A percentile compares a stretch with the other conserved stretches of the same genome.
Evolutionary conservation across 2,888 invertebrate genomes (phyloP).

Genomic region (Lacanobia wlatinum): DNA sequence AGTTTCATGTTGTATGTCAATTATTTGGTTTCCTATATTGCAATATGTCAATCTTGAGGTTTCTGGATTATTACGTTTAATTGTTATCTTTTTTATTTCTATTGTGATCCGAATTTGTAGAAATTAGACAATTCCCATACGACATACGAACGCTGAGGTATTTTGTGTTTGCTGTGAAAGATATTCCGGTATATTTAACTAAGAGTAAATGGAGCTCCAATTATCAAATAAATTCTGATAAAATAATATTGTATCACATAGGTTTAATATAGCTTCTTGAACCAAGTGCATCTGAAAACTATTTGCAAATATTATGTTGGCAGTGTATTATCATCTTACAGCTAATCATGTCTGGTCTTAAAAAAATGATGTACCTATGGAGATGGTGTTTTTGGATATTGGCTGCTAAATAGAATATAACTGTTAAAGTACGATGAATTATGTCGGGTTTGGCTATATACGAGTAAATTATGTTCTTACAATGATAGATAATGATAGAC

Average conservation of each 20-base stretch:
- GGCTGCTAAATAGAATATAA: slow-evolving; percentile 43
- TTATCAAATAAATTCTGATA: background rate
- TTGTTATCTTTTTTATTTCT: too few relatives aligned
- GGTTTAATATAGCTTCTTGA: background rate
- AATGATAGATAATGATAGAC: background rate
- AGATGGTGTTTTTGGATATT: slow-evolving; percentile 48
- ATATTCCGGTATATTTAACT: background rate
- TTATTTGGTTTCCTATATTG: background rate
- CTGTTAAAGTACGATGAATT: background rate
- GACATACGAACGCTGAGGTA: background rate
- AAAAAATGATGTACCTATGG: slow-evolving; percentile 15
- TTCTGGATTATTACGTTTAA: background rate
- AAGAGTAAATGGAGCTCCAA: background rate
- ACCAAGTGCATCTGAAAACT: background rate
- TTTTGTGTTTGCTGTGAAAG: background rate
- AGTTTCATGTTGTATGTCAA: slow-evolving; percentile 25
- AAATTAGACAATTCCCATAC: background rate
- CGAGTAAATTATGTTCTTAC: background rate
- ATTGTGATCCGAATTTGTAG: background rate
- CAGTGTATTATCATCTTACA: slow-evolving; percentile 4
- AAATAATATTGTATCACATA: slow-evolving; percentile 12
- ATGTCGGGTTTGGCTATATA: background rate
- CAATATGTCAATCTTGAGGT: slow-evolving; percentile 27
- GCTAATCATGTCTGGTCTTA: slow-evolving; percentile 51
- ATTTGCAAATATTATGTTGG: background rate